These are phyloP conservation scores for Hyperopisus bebe DNA, from an alignment of 2,113 vertebrate species.

Conservation along the genomic window DNA sequence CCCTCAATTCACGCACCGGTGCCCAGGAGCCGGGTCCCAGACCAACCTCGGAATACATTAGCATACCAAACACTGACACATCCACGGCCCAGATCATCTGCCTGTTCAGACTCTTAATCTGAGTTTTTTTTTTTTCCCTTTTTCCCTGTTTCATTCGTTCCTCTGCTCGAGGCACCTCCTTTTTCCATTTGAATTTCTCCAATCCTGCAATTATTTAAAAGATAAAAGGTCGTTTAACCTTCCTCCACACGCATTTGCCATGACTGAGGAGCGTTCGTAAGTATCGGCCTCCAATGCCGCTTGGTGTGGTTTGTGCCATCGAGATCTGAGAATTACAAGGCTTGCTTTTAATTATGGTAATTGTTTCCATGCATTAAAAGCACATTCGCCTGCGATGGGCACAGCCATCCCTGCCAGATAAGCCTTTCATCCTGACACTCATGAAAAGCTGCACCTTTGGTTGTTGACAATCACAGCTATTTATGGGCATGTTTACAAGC, in stretches of 20 bases:
- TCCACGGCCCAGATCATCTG: neutral
- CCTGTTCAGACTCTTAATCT: neutral
- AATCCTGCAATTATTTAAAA: conserved; percentile 35
- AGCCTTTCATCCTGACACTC: conserved; percentile 63
- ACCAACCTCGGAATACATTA: neutral
- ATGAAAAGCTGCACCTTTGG: conserved; percentile 50
- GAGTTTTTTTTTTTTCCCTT: conserved; percentile 4
- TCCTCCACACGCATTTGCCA: conserved; percentile 28
- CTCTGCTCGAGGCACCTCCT: conserved; percentile 23
- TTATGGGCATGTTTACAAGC: conserved; percentile 47
- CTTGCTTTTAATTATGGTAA: conserved; percentile 60
- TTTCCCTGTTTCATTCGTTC: conserved; percentile 15
- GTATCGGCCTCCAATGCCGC: conserved; percentile 44
- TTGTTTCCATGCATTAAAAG: conserved; percentile 58
- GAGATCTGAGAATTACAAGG: conserved; percentile 50
- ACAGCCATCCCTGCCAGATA: conserved; percentile 54
- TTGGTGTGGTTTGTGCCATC: conserved; percentile 51
- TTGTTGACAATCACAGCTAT: conserved; percentile 52
- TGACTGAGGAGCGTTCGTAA: conserved; percentile 48
- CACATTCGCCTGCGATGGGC: conserved; percentile 49
- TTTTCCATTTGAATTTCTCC: conserved; percentile 42
- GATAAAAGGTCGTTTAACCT: conserved; percentile 40
- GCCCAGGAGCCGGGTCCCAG: neutral
- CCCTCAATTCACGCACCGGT: neutral
- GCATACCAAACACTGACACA: neutral